Evolutionary conservation across 2,113 vertebrate species (phyloP), one percentile per base, ranked within the genome.

Genomic region (Garra rufa): DNA sequence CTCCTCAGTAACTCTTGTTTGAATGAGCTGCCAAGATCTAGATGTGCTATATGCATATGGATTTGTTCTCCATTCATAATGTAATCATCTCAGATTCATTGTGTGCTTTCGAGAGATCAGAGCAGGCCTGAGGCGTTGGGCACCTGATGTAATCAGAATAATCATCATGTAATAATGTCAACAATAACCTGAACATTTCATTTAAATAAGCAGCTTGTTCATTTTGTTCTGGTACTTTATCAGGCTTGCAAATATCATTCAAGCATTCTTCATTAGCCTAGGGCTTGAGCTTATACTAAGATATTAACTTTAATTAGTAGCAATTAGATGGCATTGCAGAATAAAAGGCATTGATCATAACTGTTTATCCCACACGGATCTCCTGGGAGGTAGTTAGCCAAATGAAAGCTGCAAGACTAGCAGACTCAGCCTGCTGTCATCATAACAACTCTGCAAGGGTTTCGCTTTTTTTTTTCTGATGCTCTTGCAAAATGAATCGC

Each of bases 281-380:
- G 52, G 71, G 69, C 50, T 24, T 38, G n/a, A 74, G 41, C 30
- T 52, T 74, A 44, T 75, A 83, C 71, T 83, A 46, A 83, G 73
- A 61, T 75, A 83, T 83, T 83, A 83, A 63, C 81, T 83, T 83
- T 83, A 83, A 83, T 80, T 86, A 74, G 76, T 15, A 19, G 76
- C 28, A 67, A 61, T 55, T 84, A 71, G 52, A 67, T 17, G 3
- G 57, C 24, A n/a, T 50, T 75, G 82, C 67, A 30, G 50, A 77
- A 44, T 84, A 50, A 41, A 67, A 48, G 73, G 78, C 24, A 34
- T 41, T 63, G 59, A 63, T 69, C 63, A 78, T 61, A 78, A 76
- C 21, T 74, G 55, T 43, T 55, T 30, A 30, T 85, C 34, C 34
- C 52, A 13, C 55, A 44, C 59, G 1, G 46, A 52, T 65, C 74